These are phyloP conservation scores for Pantala flavescens DNA, from an alignment of 1,140 invertebrate genomes.

Conservation along the genomic window DNA sequence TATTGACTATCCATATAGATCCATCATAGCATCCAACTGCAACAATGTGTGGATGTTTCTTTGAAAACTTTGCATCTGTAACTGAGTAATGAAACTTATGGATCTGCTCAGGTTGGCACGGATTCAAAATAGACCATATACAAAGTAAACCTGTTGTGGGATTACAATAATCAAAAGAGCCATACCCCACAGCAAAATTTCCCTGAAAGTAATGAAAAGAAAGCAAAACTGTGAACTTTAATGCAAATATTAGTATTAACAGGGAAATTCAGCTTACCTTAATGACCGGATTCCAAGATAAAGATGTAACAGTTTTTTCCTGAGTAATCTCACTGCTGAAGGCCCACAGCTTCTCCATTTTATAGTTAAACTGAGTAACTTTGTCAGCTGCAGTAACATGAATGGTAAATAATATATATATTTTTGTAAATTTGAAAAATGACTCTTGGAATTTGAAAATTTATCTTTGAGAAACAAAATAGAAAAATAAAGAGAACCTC, in stretches of 20 bases:
- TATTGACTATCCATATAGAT: not conserved
- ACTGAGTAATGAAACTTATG: not conserved
- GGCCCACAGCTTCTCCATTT: not conserved
- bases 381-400: not conserved
- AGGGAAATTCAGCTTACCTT: not conserved
- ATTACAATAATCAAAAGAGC: not conserved
- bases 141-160: not conserved
- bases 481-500: no score
- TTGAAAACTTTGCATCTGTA: not conserved
- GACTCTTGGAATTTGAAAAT: not conserved
- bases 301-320: not conserved
- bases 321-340: not conserved
- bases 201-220: not conserved
- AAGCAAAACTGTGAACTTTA: not conserved
- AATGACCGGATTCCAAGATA: not conserved
- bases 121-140: not conserved
- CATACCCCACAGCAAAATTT: not conserved
- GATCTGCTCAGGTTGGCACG: not conserved
- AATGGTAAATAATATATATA: not conserved
- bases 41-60: not conserved
- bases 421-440: not conserved
- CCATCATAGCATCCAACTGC: not conserved
- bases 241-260: not conserved
- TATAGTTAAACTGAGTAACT: not conserved
- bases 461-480: not conserved